Conservation (phyloP, 2,113 vertebrate genomes). For the Chionis minor region DNA sequence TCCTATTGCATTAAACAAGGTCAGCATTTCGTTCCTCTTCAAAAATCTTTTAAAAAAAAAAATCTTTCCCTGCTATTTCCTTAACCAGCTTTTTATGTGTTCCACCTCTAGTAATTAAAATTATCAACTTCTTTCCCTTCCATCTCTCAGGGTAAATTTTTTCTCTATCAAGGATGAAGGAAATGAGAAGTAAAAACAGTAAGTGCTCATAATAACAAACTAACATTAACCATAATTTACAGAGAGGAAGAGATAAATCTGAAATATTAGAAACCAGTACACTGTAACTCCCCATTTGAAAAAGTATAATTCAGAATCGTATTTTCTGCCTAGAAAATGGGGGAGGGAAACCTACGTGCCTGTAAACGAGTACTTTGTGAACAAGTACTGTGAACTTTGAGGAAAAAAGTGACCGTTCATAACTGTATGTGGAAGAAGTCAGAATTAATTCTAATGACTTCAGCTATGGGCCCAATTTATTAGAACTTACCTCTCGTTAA, state of each 20-base stretch:
- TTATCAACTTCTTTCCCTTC: background rate
- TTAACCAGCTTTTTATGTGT: background rate
- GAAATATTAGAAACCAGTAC: background rate
- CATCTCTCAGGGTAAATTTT: background rate
- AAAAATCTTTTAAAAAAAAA: background rate
- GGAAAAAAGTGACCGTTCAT: background rate
- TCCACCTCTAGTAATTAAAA: background rate
- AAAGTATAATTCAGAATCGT: background rate
- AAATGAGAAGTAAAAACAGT: background rate
- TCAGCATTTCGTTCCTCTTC: background rate
- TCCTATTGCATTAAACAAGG: background rate
- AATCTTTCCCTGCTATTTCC: background rate
- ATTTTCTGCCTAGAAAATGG: background rate
- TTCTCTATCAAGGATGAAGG: background rate
- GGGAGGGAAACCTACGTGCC: background rate
- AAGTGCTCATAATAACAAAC: background rate
- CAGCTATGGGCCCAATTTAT: conserved; percentile 15
- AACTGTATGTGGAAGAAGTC: background rate
- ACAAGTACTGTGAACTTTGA: background rate
- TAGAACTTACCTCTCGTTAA: conserved; percentile 20
- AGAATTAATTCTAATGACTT: background rate
- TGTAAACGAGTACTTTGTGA: background rate
- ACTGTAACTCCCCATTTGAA: background rate
- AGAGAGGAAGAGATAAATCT: background rate
- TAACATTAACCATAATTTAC: background rate